These are phyloP conservation scores for Sciurus niger DNA, from an alignment of 2,113 vertebrate species.

Conservation along the genomic window DNA sequence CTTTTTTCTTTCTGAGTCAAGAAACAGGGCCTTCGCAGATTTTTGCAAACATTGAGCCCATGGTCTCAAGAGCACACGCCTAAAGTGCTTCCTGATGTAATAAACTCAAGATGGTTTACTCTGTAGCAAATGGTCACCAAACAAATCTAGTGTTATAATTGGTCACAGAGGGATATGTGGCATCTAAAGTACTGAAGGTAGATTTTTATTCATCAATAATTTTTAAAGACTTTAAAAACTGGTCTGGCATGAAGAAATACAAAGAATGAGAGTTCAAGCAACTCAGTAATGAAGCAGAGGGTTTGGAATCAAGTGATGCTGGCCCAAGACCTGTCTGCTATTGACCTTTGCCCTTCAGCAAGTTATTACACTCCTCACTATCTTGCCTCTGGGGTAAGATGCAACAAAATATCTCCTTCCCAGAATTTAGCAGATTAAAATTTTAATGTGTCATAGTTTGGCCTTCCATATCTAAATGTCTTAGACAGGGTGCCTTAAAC, in stretches of 20 bases:
- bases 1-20: background rate
- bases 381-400: background rate
- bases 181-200: conserved; percentile 32
- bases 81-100: background rate
- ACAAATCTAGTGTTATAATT: conserved; percentile 59
- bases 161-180: conserved; percentile 71
- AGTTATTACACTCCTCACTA: background rate
- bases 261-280: background rate
- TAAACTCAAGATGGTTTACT: background rate
- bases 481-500: background rate
- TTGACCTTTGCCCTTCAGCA: background rate
- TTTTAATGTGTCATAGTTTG: background rate
- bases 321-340: background rate
- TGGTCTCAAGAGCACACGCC: background rate
- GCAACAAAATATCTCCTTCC: background rate
- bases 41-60: accelerated
- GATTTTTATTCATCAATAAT: conserved; percentile 30
- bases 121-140: conserved; percentile 7
- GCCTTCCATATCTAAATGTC: background rate
- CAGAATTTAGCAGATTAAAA: background rate
- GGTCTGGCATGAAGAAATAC: background rate
- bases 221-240: conserved; percentile 64
- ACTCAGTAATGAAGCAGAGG: background rate
- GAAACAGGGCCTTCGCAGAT: background rate
- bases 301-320: background rate